Evolutionary conservation across 2,888 invertebrate genomes (phyloP).

Genomic region (Zaprionus obscuricornis): DNA sequence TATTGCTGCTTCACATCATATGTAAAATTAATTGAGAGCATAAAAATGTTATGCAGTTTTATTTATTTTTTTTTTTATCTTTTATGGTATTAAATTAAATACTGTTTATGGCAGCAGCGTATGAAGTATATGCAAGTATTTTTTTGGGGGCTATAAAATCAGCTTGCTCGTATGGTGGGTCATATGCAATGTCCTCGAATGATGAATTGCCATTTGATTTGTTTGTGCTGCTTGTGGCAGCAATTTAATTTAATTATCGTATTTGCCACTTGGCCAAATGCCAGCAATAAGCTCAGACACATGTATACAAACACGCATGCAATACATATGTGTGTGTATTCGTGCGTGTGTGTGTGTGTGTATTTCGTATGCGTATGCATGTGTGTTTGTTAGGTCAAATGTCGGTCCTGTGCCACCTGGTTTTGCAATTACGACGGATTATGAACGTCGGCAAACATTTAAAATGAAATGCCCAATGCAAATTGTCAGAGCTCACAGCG

Average conservation of each 20-base stretch:
- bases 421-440: constrained; percentile 67
- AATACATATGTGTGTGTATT: background rate
- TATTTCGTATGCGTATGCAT: background rate
- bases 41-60: constrained; percentile 23
- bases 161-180: background rate
- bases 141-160: too few relatives aligned
- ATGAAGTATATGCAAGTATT: too few relatives aligned
- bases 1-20: constrained; percentile 5
- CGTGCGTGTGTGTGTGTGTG: constrained; percentile 3
- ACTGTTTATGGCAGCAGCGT: too few relatives aligned
- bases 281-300: constrained; percentile 58
- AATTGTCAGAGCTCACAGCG: constrained; percentile 57
- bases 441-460: constrained; percentile 70
- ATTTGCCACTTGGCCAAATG: constrained; percentile 81
- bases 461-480: constrained; percentile 77
- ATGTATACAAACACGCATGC: constrained; percentile 22
- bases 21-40: constrained; percentile 36
- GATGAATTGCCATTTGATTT: constrained; percentile 79
- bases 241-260: constrained; percentile 82
- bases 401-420: constrained; percentile 46
- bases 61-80: too few relatives aligned
- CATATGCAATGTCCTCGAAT: constrained; percentile 41
- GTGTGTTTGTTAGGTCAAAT: constrained; percentile 43
- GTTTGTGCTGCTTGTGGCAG: constrained; percentile 79
- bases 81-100: constrained; percentile 39